Percentiles rank a stretch among this genome's conserved stretches.
Conservation (phyloP, 1,140 invertebrate species). For the Drosophila virilis region DNA sequence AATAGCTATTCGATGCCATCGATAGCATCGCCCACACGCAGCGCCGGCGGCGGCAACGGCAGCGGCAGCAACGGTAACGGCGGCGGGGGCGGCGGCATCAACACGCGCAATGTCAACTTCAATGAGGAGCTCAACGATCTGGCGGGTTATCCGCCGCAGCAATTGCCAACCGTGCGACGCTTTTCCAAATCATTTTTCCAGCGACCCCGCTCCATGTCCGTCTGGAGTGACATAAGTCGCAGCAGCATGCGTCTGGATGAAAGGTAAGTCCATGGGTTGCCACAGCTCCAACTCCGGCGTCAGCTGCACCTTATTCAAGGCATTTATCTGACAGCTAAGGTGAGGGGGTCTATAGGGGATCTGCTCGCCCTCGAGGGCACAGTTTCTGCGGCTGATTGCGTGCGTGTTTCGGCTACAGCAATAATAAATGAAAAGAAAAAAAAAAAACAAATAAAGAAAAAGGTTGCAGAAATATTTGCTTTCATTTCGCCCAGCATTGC, state of each 20-base stretch:
- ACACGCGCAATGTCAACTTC: conserved; percentile 88
- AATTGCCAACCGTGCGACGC: conserved; percentile 83
- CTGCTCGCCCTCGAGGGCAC: not conserved
- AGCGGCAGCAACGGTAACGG: too few species aligned
- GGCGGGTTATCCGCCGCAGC: conserved; percentile 86
- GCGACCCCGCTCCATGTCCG: conserved; percentile 91
- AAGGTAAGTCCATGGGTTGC: conserved; percentile 86
- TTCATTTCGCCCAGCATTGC: conserved; percentile 35
- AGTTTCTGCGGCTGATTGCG: conserved; percentile 49
- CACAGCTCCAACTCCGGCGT: too few species aligned
- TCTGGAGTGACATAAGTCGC: conserved; percentile 92
- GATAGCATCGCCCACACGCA: conserved; percentile 82
- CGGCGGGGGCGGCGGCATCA: not conserved
- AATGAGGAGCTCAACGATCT: conserved; percentile 86
- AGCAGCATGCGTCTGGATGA: conserved; percentile 92
- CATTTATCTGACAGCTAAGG: not conserved
- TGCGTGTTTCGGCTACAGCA: conserved; percentile 19
- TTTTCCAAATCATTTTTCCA: conserved; percentile 84
- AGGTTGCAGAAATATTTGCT: conserved; percentile 66
- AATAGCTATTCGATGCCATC: conserved; percentile 80
- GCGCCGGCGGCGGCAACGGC: conserved; percentile 46
- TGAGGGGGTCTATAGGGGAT: not conserved
- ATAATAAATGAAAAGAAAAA: not conserved
- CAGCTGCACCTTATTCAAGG: not conserved
- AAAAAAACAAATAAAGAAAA: not conserved